Evolutionary conservation across 1,140 invertebrate genomes (phyloP), one percentile per base, ranked within the genome.

Genomic region (Drosophila orosa): DNA sequence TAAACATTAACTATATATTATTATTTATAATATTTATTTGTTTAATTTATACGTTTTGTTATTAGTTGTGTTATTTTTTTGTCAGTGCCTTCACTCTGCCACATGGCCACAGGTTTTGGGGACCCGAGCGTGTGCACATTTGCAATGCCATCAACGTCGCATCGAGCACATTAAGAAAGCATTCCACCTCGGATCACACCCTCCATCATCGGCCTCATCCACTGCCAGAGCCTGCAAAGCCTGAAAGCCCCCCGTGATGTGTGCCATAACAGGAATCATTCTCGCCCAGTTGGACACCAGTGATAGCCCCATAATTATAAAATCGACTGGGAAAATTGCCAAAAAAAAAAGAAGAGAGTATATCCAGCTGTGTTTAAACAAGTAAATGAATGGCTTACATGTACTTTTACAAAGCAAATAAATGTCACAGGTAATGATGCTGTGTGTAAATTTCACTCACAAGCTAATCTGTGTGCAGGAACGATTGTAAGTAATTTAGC

Each of bases 101-200:
- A 63, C 61, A 19, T 31, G 39, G 19, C 31, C 54, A 40, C 22
- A 56, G 44, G 44, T 67, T 67, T 67, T 39, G 56, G 69, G 40
- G 63, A 71, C 24, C 66, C 35, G 50, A 76, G 74, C 74, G 44
- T 82, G 68, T 68, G 74, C 35, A 80, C 73, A 80, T 84, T 83
- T 76, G 76, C 77, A 67, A 76, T 77, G 80, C 81, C 74, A 84
- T 85, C 73, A 84, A 74, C 73, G 74, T 85, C 68, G 60, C 62
- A 63, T 50, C 67, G 75, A 81, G 74, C 78, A 74, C 62, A 74
- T 84, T 80, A 80, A 74, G 72, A 73, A 50, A 54, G 55, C 78
- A 57, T 57, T 80, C 63, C 48, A n/a, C 48, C 56, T 58, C 73
- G 31, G 15, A 50, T 55, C 42, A 74, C 58, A 62, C 40, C 50